Percentiles rank a stretch among this genome's conserved stretches.
Conservation (phyloP, 2,113 vertebrate species). For the Suncus etruscus region DNA sequence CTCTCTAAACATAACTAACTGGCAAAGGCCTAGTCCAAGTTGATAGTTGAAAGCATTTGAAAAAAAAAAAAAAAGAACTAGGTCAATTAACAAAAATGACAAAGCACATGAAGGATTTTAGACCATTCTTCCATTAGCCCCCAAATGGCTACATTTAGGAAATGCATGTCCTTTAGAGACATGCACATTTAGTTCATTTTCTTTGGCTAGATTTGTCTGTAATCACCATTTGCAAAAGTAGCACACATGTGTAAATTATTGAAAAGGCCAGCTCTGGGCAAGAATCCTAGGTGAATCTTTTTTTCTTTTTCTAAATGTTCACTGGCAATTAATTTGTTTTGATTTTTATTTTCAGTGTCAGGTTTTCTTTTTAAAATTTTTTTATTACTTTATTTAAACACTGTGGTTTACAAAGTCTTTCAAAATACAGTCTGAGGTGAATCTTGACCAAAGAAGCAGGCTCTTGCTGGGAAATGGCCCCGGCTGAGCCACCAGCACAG, state of each 20-base stretch:
- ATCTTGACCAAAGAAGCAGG: neutral
- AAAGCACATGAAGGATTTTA: neutral
- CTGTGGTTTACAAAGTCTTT: too few species aligned
- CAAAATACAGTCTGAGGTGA: neutral
- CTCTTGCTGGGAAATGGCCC: neutral
- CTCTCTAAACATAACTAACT: constrained; percentile 59
- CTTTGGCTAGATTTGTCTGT: constrained; percentile 29
- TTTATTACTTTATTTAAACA: too few species aligned
- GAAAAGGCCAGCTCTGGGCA: neutral
- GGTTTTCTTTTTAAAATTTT: too few species aligned
- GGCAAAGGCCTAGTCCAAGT: constrained; percentile 46
- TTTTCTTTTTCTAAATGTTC: too few species aligned
- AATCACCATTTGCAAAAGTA: constrained; percentile 21
- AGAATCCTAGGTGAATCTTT: neutral
- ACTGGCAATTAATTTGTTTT: too few species aligned
- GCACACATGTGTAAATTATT: neutral
- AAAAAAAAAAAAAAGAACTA: constrained; percentile 37
- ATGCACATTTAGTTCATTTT: neutral
- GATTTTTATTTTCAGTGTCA: too few species aligned
- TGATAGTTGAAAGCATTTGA: constrained; percentile 54
- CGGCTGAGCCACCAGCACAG: neutral
- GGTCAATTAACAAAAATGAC: constrained; percentile 66
- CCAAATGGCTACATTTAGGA: constrained; percentile 53
- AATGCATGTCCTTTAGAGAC: constrained; percentile 28
- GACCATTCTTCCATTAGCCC: constrained; percentile 6